Conservation (phyloP, 1,140 invertebrate genomes). For the Olivierus martensii region DNA sequence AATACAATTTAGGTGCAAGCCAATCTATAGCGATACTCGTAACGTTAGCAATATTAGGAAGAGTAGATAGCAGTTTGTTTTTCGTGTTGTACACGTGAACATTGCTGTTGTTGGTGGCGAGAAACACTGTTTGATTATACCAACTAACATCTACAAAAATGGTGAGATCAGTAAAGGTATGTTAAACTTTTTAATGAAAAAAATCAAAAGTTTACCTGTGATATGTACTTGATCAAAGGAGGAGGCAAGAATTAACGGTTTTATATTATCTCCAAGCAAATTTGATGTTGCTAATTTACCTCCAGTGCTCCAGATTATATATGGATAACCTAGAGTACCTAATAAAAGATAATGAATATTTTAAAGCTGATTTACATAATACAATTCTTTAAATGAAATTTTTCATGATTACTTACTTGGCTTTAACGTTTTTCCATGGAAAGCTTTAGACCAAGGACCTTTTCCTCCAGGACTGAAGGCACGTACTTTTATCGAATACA, state of each 20-base stretch:
- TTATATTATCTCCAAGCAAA: slow-evolving; percentile 26
- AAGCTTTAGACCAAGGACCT: slow-evolving; percentile 53
- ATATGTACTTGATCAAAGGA: slow-evolving; percentile 11
- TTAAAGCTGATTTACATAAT: no score
- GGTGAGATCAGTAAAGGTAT: no score
- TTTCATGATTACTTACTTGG: slow-evolving; percentile 28
- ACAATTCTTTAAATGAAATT: slow-evolving; percentile 1
- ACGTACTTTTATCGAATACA: slow-evolving; percentile 59
- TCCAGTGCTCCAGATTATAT: slow-evolving; percentile 52
- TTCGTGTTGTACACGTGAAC: slow-evolving; percentile 55
- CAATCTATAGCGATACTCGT: slow-evolving; percentile 71
- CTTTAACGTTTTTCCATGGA: slow-evolving; percentile 36
- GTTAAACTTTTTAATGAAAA: no score
- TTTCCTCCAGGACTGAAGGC: slow-evolving; percentile 56
- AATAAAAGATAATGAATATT: neutral
- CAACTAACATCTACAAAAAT: slow-evolving; percentile 42
- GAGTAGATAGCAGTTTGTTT: slow-evolving; percentile 33
- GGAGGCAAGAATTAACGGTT: slow-evolving; percentile 11
- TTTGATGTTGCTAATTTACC: slow-evolving; percentile 55
- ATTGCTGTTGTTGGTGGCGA: slow-evolving; percentile 56
- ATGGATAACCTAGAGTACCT: slow-evolving; percentile 25
- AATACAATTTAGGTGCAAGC: slow-evolving; percentile 75
- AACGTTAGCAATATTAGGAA: slow-evolving; percentile 51
- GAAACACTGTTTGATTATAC: slow-evolving; percentile 50
- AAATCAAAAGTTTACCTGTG: slow-evolving; percentile 2